A percentile compares a stretch with the other conserved stretches of the same genome.
phyloP scores from a whole-genome alignment of 2,888 invertebrate species.

The Tanypteryx hageni region DNA sequence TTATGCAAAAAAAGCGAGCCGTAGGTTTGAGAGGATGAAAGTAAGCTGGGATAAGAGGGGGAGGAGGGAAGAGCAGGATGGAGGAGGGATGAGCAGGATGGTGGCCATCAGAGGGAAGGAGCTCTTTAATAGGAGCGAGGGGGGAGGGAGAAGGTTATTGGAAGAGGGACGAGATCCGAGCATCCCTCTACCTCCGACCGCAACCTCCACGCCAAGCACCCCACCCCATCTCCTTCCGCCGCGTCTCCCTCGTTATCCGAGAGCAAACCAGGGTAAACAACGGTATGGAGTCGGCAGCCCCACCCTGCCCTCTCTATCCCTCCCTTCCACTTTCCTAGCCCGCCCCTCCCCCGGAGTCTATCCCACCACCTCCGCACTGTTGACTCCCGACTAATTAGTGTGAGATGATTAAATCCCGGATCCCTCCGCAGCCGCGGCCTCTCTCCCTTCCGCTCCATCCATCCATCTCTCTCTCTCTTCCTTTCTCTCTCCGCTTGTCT shows the following conservation, averaged over 20 bases:
- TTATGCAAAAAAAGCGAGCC: background rate
- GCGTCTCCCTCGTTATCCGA: conserved; percentile 53
- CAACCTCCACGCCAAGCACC: background rate
- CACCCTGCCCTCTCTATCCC: background rate
- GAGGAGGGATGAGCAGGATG: background rate
- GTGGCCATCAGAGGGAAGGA: too few species aligned
- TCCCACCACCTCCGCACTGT: conserved; percentile 37
- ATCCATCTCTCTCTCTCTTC: background rate
- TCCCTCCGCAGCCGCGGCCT: conserved; percentile 41
- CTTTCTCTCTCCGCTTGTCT: background rate
- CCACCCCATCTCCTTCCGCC: conserved; percentile 4
- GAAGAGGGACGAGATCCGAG: background rate
- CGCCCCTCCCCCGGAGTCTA: background rate
- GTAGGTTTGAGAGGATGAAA: conserved; percentile 10
- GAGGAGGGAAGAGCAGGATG: background rate
- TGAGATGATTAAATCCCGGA: conserved; percentile 65
- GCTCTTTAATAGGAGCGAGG: background rate
- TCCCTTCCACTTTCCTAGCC: background rate
- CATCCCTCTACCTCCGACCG: background rate
- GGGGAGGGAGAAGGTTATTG: background rate
- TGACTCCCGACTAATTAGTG: conserved; percentile 65
- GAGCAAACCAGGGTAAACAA: conserved; percentile 59
- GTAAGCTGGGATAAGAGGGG: background rate
- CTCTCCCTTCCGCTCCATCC: background rate
- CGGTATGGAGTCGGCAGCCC: conserved; percentile 46